phyloP scores from a whole-genome alignment of 1,140 invertebrate genomes.

The Chelonus insularis region DNA sequence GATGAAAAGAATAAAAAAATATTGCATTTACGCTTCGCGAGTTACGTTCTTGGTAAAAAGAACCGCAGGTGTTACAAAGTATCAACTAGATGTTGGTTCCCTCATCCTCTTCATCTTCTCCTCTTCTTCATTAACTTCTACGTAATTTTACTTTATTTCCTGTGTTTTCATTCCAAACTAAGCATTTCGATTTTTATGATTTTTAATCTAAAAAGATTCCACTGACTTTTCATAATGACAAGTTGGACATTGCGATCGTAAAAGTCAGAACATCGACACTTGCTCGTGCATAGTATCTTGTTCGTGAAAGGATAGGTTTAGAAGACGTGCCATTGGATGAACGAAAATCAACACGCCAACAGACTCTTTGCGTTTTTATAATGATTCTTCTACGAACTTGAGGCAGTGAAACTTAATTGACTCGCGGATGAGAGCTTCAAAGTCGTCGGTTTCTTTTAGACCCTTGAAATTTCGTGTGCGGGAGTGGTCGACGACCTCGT shows the following conservation, averaged over 20 bases:
- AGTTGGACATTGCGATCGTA: neutral
- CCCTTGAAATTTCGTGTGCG: slow-evolving; percentile 17
- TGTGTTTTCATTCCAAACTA: neutral
- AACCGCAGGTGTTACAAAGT: too few species aligned
- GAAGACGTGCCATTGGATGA: neutral
- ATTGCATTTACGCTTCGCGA: too few species aligned
- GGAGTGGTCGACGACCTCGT: slow-evolving; percentile 23
- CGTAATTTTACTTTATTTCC: neutral
- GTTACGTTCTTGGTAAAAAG: too few species aligned
- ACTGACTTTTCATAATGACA: neutral
- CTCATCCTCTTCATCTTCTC: too few species aligned
- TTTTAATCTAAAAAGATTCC: neutral
- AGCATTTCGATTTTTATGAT: neutral
- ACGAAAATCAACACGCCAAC: slow-evolving; percentile 6
- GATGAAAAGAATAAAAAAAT: too few species aligned
- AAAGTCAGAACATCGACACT: too few species aligned
- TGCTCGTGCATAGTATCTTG: neutral
- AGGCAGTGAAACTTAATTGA: slow-evolving; percentile 45
- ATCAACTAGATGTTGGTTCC: too few species aligned
- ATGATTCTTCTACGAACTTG: slow-evolving; percentile 36
- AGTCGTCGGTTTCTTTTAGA: slow-evolving; percentile 22
- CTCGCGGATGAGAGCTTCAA: slow-evolving; percentile 28
- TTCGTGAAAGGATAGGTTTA: neutral
- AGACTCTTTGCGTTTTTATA: slow-evolving; percentile 28
- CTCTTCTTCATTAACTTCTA: too few species aligned